Conservation (phyloP, 2,797 vertebrate species). For the Cyclura pinguis region DNA sequence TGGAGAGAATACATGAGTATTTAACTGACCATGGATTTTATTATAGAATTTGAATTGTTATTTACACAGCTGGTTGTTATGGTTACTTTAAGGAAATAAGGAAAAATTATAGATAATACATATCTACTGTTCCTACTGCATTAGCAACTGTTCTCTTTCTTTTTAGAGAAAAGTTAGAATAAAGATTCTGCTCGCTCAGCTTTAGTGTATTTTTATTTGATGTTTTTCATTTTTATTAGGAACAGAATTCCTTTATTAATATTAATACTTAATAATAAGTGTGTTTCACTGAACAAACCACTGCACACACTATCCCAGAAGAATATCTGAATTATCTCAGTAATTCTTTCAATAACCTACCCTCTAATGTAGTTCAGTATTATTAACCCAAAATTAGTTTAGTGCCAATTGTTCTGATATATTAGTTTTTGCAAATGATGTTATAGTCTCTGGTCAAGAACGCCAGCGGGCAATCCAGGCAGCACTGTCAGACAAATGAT, state of each 20-base stretch:
- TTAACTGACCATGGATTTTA: neutral
- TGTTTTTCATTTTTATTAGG: neutral
- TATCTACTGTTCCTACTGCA: neutral
- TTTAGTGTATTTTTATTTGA: slow-evolving; percentile 4
- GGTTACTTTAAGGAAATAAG: neutral
- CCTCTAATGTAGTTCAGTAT: neutral
- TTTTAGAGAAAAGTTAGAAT: neutral
- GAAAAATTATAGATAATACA: neutral
- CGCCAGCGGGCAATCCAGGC: neutral
- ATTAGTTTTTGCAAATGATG: neutral
- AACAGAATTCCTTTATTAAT: slow-evolving; percentile 2
- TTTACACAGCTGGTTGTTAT: neutral
- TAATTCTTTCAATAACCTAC: neutral
- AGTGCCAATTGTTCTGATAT: neutral
- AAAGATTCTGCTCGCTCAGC: neutral
- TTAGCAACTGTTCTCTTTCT: slow-evolving; percentile 1
- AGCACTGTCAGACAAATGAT: neutral
- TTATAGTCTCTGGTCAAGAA: neutral
- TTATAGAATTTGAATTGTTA: neutral
- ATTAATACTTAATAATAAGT: slow-evolving; percentile 6
- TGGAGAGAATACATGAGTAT: neutral
- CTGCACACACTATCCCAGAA: neutral
- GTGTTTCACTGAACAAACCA: neutral
- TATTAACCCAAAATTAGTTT: neutral
- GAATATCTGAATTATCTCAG: slow-evolving; percentile 7